Evolutionary conservation across 37 sponge, comb jelly and placozoan genomes (phyloP).

Genomic region (Axinella damicornis): DNA sequence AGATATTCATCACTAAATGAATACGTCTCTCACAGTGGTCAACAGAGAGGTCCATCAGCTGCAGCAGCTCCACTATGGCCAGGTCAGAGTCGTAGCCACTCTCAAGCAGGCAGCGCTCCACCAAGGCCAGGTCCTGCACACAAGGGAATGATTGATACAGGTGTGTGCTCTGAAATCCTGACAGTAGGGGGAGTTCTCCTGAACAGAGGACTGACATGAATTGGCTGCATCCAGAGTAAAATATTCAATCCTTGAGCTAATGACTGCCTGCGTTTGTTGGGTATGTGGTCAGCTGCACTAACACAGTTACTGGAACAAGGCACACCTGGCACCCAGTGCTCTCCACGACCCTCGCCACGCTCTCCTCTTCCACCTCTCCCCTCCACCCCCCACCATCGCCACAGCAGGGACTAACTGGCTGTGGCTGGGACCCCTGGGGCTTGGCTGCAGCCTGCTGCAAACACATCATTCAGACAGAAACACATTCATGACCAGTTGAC

Average conservation of each 20-base stretch:
- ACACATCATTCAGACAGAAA: neutral
- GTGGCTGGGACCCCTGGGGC: too few species aligned
- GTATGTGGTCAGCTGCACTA: too few species aligned
- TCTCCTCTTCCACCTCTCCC: neutral
- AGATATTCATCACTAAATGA: too few species aligned
- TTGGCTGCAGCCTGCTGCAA: too few species aligned
- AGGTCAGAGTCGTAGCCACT: constrained; percentile 41
- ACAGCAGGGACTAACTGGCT: neutral
- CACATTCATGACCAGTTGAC: too few species aligned
- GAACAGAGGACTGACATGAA: too few species aligned
- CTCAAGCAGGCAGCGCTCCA: constrained; percentile 51
- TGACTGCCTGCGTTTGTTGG: too few species aligned
- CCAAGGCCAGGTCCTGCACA: constrained; percentile 44
- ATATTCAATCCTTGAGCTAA: too few species aligned
- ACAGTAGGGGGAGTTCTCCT: neutral
- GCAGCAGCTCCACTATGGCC: constrained; percentile 59
- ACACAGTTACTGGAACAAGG: too few species aligned
- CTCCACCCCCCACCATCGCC: constrained; percentile 17
- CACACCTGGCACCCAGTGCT: constrained; percentile 63
- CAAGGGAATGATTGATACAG: neutral
- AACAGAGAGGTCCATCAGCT: constrained; percentile 44
- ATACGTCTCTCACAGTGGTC: too few species aligned
- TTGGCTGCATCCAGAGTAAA: neutral
- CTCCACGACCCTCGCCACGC: neutral
- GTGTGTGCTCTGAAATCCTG: neutral